A percentile compares a stretch with the other conserved stretches of the same genome.
These are phyloP conservation scores for Tetrapedia diversipes DNA, from an alignment of 2,888 invertebrate genomes.

Conservation along the genomic window DNA sequence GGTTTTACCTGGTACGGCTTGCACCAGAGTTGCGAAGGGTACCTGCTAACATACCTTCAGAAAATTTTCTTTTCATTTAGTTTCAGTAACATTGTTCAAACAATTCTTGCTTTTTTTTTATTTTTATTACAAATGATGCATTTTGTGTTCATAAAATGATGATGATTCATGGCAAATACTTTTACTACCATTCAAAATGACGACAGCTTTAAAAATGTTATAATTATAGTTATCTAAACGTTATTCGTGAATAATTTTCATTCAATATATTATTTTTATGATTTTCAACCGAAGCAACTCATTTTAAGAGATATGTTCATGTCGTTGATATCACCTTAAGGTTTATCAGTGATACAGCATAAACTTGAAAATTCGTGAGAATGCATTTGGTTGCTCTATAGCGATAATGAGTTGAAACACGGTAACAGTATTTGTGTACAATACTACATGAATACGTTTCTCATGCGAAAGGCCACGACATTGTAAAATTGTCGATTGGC, in stretches of 20 bases:
- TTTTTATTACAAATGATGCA: too few relatives aligned
- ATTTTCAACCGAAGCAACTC: too few relatives aligned
- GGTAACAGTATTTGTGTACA: constrained; percentile 68
- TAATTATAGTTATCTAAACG: constrained; percentile 14
- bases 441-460: constrained; percentile 24
- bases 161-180: not conserved
- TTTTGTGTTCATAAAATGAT: too few relatives aligned
- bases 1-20: constrained; percentile 55
- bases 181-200: not conserved
- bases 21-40: constrained; percentile 27
- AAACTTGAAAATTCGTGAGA: constrained; percentile 30
- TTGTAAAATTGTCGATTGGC: constrained; percentile 67
- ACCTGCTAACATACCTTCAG: constrained; percentile 21
- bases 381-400: constrained; percentile 52
- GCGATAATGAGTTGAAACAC: constrained; percentile 49
- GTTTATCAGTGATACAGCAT: not conserved
- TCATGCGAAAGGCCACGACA: constrained; percentile 54
- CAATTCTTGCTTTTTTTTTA: too few relatives aligned
- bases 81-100: not conserved
- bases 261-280: too few relatives aligned
- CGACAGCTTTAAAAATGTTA: too few relatives aligned
- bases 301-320: constrained; percentile 71
- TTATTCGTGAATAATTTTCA: too few relatives aligned
- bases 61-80: constrained; percentile 14
- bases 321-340: constrained; percentile 66